phyloP scores from a whole-genome alignment of 2,113 vertebrate genomes.

The Sporophila hypoxantha region DNA sequence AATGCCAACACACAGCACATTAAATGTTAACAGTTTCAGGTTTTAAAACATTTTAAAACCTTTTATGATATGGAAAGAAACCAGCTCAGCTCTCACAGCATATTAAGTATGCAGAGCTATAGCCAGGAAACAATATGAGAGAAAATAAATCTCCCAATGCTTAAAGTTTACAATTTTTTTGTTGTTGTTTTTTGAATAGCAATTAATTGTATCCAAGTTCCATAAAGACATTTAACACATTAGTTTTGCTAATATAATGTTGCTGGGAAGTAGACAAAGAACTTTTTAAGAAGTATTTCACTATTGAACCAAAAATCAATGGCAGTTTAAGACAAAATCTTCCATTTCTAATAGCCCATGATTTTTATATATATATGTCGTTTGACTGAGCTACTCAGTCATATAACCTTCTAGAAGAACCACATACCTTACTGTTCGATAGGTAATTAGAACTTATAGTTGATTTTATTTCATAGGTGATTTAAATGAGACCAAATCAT shows the following conservation, averaged over 20 bases:
- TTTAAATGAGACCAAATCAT: background rate
- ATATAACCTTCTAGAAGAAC: background rate
- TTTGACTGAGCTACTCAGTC: background rate
- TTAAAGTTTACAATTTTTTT: background rate
- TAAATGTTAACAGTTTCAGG: slow-evolving; percentile 2
- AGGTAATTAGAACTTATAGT: background rate
- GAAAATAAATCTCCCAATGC: background rate
- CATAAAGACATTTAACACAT: background rate
- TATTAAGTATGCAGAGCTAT: background rate
- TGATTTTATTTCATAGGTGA: background rate
- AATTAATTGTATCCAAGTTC: background rate
- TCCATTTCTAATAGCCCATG: background rate
- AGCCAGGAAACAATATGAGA: background rate
- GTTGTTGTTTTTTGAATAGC: background rate
- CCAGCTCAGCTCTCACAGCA: background rate
- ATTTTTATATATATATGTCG: background rate
- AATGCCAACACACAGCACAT: background rate
- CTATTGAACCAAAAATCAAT: background rate
- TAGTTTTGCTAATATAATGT: background rate
- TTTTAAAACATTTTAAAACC: background rate
- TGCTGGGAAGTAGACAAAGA: background rate
- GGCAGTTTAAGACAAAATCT: background rate
- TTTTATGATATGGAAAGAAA: slow-evolving; percentile 5
- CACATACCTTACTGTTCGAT: background rate
- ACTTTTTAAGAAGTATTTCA: background rate